Percentiles rank a stretch among this genome's conserved stretches.
These are phyloP conservation scores for Nephila pilipes DNA, from an alignment of 1,140 invertebrate species.

Conservation along the genomic window DNA sequence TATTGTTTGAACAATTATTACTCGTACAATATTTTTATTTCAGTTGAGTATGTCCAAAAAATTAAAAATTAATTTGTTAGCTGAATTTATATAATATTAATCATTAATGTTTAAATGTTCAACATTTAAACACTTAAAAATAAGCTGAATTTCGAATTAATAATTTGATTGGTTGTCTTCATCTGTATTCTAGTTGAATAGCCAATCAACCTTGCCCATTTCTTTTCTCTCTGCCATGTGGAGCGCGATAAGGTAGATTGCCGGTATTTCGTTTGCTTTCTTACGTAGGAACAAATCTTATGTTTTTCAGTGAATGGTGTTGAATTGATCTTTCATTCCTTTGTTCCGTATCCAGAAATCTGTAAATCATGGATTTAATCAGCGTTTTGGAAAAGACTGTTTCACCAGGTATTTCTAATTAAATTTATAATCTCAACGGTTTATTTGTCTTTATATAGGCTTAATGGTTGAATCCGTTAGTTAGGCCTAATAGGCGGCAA, in stretches of 20 bases:
- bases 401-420: constrained; percentile 90
- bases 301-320: constrained; percentile 15
- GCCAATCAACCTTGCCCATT: constrained; percentile 29
- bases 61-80: too few species aligned
- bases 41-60: too few species aligned
- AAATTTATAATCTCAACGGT: not conserved
- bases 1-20: too few species aligned
- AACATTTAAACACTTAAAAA: too few species aligned
- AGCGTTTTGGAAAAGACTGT: constrained; percentile 92
- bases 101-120: too few species aligned
- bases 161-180: not conserved
- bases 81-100: too few species aligned
- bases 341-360: not conserved
- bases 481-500: constrained; percentile 65
- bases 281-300: constrained; percentile 28
- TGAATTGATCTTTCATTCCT: not conserved
- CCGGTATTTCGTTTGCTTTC: constrained; percentile 57
- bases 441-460: constrained; percentile 40
- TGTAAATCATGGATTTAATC: constrained; percentile 78
- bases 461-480: constrained; percentile 44
- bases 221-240: constrained; percentile 73
- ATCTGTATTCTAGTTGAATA: not conserved
- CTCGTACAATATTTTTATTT: too few species aligned
- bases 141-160: not conserved
- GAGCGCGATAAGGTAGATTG: constrained; percentile 69